Base-by-base conservation (phyloP, 1,140 invertebrate species). In the Philaenus spumarius region DNA sequence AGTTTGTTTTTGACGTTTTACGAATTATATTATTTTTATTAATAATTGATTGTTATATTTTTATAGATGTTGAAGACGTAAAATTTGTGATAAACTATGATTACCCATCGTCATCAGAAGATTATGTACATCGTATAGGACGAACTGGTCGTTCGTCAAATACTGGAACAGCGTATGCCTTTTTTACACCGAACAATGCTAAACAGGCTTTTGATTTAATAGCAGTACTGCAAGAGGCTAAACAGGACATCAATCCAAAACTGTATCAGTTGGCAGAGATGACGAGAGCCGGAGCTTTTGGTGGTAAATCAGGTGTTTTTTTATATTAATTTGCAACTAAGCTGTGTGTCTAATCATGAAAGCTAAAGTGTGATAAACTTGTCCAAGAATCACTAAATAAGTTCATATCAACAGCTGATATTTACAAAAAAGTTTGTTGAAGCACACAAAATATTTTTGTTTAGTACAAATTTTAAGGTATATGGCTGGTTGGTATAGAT, bases 61-160 rank as follows among this genome's bases (percentile, higher is more conserved):
- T 7, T 37, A 7, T 77, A 98, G 96, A 99, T 86, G 96, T 99
- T 68, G 93, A 97, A 76, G 97, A 98, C 74, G 95, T 99, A 62
- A 97, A 96, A 77, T 98, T 92, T 82, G 97, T 99, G 54, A 95
- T 99, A 73, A 99, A 99, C 78, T 98, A 90, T 81, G 97, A 99
- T 77, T 99, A 97, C 77, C 96, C 97, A 50, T 93, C 91, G 72
- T 93, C 91, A 60, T 95, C 93, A 59, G 97, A 99, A 77, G 97
- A 99, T 76, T 99, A 99, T 72, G 95, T 99, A 68, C 97, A 99
- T 77, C 86, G 97, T 64, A 99, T 99, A 75, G 97, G 97, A 30
- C 85, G 97, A 66, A 99, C 97, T 59, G 97, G 93, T 47, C 81
- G 97, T 24, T 91, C 86, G 51, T 84, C 91, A 71, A 85, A 87